These are phyloP conservation scores for Neria commutata DNA, from an alignment of 2,888 invertebrate species.

Conservation along the genomic window DNA sequence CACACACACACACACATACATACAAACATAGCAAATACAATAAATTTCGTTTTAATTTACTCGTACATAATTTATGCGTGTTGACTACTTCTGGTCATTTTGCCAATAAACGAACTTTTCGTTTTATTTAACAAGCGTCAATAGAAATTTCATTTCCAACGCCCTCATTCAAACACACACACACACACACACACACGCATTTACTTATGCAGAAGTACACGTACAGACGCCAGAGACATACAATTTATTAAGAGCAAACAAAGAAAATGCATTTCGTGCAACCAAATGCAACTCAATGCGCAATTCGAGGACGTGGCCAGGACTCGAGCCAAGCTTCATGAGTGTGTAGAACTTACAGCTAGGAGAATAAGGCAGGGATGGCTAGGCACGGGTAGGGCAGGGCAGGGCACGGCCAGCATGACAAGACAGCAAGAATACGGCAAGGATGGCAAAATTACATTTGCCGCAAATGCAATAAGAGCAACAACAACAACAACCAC, in stretches of 20 bases:
- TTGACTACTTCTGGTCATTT: conserved; percentile 42
- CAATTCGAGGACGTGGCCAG: neutral
- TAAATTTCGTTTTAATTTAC: conserved; percentile 56
- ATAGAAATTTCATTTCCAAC: conserved; percentile 36
- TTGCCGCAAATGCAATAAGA: too few relatives aligned
- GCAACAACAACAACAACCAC: too few relatives aligned
- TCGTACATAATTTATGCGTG: conserved; percentile 55
- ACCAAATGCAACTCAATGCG: neutral
- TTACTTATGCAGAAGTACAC: neutral
- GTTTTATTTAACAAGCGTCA: conserved; percentile 51
- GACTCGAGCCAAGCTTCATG: neutral
- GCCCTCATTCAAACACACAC: neutral
- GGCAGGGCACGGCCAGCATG: too few relatives aligned
- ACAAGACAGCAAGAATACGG: too few relatives aligned
- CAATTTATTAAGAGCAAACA: conserved; percentile 1
- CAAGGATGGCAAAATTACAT: too few relatives aligned
- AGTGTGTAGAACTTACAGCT: neutral
- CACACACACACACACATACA: neutral
- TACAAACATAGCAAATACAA: conserved; percentile 34
- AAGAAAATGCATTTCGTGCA: conserved; percentile 1
- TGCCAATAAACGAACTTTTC: conserved; percentile 7
- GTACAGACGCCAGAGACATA: neutral
- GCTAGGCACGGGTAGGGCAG: too few relatives aligned
- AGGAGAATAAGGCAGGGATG: neutral
- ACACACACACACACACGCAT: neutral